Percentiles rank a stretch among this genome's conserved stretches.
Evolutionary conservation across 2,797 vertebrate genomes (phyloP).

Genomic region (Chiroxiphia lanceolata): DNA sequence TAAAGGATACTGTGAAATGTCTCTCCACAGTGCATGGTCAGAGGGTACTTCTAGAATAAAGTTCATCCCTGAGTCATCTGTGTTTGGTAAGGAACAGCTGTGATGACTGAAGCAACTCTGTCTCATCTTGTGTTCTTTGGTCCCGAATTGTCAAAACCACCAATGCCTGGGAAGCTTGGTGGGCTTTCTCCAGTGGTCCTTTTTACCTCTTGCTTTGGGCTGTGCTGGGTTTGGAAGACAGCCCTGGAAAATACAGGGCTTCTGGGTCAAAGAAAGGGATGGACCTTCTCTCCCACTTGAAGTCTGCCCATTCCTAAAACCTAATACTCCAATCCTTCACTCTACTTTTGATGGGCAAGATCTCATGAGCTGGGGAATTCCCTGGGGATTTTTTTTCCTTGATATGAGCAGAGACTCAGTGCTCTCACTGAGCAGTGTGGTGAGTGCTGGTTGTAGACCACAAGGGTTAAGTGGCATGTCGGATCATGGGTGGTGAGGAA

Average conservation of each 20-base stretch:
- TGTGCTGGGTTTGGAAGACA: background rate
- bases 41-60: background rate
- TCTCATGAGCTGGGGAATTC: slow-evolving; percentile 25
- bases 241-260: background rate
- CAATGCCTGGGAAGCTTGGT: background rate
- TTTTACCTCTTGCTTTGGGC: background rate
- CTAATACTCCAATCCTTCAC: background rate
- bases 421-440: background rate
- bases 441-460: background rate
- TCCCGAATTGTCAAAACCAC: background rate
- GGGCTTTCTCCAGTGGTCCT: background rate
- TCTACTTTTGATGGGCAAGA: background rate
- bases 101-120: background rate
- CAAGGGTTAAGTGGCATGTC: slow-evolving; percentile 40
- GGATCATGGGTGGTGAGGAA: slow-evolving; percentile 3
- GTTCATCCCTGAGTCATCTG: background rate
- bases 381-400: background rate
- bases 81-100: background rate
- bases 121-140: background rate
- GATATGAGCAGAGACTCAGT: background rate
- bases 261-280: background rate
- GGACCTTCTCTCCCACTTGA: background rate
- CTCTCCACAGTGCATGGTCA: background rate
- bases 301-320: background rate
- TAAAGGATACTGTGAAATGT: background rate